These are phyloP conservation scores for Melipona quadrifasciata DNA, from an alignment of 1,140 invertebrate species.

Conservation along the genomic window DNA sequence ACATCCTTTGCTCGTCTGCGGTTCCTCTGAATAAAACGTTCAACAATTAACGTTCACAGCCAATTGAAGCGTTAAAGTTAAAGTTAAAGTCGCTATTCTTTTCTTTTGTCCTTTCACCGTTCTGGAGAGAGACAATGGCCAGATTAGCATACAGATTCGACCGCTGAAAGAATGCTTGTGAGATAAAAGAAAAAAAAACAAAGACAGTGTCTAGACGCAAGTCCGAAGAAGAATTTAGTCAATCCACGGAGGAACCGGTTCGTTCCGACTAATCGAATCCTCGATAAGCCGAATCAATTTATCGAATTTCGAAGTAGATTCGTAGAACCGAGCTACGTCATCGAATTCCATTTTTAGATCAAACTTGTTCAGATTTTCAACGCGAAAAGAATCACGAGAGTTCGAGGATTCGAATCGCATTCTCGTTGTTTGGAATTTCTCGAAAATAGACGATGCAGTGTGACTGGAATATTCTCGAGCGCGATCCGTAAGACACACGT, in stretches of 20 bases:
- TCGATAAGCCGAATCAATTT: background rate
- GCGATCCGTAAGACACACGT: slow-evolving; percentile 1
- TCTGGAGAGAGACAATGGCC: too few species aligned
- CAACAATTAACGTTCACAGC: background rate
- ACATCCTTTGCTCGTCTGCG: slow-evolving; percentile 87
- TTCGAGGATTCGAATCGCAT: background rate
- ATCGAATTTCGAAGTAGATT: background rate
- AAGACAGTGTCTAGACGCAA: background rate
- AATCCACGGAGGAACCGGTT: slow-evolving; percentile 50
- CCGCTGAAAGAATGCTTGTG: background rate
- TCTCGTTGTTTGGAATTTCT: slow-evolving; percentile 1
- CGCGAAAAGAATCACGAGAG: background rate
- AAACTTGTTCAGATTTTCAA: background rate
- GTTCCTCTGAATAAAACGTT: slow-evolving; percentile 83
- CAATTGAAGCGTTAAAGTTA: background rate
- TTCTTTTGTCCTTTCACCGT: too few species aligned
- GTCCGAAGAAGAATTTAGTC: slow-evolving; percentile 1
- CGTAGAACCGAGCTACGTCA: background rate
- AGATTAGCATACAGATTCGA: background rate
- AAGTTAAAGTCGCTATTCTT: background rate
- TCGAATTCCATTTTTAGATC: slow-evolving; percentile 19
- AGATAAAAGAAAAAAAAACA: too few species aligned
- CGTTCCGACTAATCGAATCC: slow-evolving; percentile 22
- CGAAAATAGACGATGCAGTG: slow-evolving; percentile 6
- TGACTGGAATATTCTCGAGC: slow-evolving; percentile 25